Base-by-base conservation (phyloP, 2,888 invertebrate genomes). In the Dione juno region DNA sequence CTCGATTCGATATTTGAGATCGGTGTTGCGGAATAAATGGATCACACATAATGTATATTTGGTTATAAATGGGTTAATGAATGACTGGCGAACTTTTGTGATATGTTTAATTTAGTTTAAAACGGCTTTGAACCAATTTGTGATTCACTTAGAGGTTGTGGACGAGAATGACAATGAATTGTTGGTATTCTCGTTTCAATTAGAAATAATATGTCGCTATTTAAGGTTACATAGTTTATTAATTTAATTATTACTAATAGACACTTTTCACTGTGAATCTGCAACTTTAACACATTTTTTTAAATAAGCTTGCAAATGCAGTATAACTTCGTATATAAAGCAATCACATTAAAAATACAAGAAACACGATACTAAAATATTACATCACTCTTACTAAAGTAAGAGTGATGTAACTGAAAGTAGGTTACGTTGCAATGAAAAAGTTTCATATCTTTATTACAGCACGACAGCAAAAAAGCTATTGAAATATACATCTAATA, bases 391-490 rank as follows among this genome's bases (percentile, higher is more conserved):
- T 54, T 37, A 54, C 10, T 54, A 40, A 37, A 57, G 16, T n/a
- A n/a, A n/a, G n/a, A n/a, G n/a, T n/a, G n/a, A n/a, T n/a, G n/a
- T 28, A 28, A 28, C 28, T 28, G 6, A 54, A 54, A 37, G 16
- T 54, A 54, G 54, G 54, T 54, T 57, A 37, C 16, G 7, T 57
- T 40, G 37, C 11, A 16, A 57, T 40, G 37, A 57, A 57, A 57
- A 57, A 37, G 11, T 40, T 57, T 40, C 37, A 57, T 57, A 57
- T 16, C 40, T 57, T 16, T 40, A 48, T 16, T 16, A 40, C 6
- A 57, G 37, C 14, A 5, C 16, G 10, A 54, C 54, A 37, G 37
- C n/a, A 57, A 37, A 57, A 54, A 57, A n/a, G 54, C 37, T 57
- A 57, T 54, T 57, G 16, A 57, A 54, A 37, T 37, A 37, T 35